A percentile compares a stretch with the other conserved stretches of the same genome.
These are phyloP conservation scores for Cercopithecus mona DNA, from an alignment of 2,113 vertebrate species.

Conservation along the genomic window DNA sequence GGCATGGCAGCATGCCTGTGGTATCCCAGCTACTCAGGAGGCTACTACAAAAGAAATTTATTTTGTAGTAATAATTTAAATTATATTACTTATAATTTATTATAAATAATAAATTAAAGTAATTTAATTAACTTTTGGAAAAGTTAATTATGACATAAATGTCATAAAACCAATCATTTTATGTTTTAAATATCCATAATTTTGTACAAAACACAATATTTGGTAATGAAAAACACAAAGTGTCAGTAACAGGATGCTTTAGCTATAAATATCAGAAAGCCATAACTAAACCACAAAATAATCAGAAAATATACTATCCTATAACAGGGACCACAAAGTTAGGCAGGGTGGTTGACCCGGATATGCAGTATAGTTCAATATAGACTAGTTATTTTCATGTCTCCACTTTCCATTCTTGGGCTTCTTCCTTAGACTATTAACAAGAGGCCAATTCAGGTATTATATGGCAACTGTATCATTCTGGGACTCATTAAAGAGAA, in stretches of 20 bases:
- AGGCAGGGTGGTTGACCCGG: neutral
- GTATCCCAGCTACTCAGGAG: no score
- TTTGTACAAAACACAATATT: slow-evolving; percentile 18
- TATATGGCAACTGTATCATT: neutral
- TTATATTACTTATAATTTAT: no score
- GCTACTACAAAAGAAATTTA: no score
- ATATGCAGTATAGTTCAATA: neutral
- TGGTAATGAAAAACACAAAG: slow-evolving; percentile 14
- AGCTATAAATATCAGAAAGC: neutral
- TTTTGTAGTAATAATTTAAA: no score
- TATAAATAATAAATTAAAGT: no score
- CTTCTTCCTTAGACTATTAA: neutral
- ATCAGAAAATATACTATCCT: neutral
- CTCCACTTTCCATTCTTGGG: neutral
- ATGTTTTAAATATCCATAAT: neutral
- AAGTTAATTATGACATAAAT: neutral
- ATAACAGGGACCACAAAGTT: neutral
- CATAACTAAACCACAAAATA: neutral
- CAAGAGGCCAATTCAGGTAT: neutral
- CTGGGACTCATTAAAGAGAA: neutral
- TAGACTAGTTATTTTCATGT: neutral
- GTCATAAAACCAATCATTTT: slow-evolving; percentile 25
- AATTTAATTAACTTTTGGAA: no score
- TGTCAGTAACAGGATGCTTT: neutral
- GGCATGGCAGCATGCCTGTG: no score